Evolutionary conservation across 2,113 vertebrate genomes (phyloP).

Genomic region (Percina caprodes): DNA sequence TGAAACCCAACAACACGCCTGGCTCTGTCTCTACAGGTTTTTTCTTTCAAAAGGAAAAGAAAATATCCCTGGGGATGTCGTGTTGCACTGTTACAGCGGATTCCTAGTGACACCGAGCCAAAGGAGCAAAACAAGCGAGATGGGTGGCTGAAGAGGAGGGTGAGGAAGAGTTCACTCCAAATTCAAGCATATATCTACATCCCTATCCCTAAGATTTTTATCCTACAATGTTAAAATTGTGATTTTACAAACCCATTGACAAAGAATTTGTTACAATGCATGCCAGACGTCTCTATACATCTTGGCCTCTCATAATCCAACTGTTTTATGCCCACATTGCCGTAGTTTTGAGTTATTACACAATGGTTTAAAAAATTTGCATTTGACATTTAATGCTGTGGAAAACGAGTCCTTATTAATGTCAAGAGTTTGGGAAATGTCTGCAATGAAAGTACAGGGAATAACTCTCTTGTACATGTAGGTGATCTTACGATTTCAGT

Average conservation of each 20-base stretch:
- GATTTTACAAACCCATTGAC: neutral
- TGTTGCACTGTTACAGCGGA: slow-evolving; percentile 38
- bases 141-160: slow-evolving; percentile 6
- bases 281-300: neutral
- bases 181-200: neutral
- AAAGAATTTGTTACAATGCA: slow-evolving; percentile 16
- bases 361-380: slow-evolving; percentile 52
- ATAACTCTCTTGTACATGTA: slow-evolving; percentile 27
- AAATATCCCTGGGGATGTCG: slow-evolving; percentile 41
- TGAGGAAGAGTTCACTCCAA: neutral
- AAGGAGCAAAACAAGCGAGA: slow-evolving; percentile 23
- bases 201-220: neutral
- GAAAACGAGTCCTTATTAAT: slow-evolving; percentile 31
- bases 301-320: slow-evolving; percentile 13
- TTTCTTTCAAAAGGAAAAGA: neutral
- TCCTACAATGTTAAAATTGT: neutral
- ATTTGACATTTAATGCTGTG: slow-evolving; percentile 67
- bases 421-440: slow-evolving; percentile 52
- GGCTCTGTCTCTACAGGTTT: slow-evolving; percentile 33
- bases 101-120: slow-evolving; percentile 60
- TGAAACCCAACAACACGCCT: slow-evolving; percentile 43
- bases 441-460: slow-evolving; percentile 31
- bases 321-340: neutral
- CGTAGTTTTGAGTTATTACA: slow-evolving; percentile 41
- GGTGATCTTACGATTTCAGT: slow-evolving; percentile 37